Evolutionary conservation across 2,888 invertebrate genomes (phyloP).

Genomic region (Camptogramma bilineatum): DNA sequence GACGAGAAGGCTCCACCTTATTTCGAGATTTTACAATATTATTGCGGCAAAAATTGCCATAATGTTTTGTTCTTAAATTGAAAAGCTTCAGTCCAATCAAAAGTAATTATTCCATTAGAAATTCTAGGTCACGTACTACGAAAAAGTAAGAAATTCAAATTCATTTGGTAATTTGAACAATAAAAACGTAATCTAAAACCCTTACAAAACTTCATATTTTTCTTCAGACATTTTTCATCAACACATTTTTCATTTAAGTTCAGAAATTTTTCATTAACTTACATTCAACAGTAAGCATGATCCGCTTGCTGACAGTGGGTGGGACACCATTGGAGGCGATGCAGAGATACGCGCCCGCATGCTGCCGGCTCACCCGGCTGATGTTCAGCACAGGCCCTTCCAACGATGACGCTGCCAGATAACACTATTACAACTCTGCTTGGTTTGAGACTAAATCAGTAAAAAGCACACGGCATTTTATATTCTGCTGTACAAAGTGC

Average conservation of each 20-base stretch:
- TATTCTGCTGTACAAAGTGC: background rate
- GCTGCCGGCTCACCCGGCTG: conserved; percentile 89
- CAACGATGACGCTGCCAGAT: conserved; percentile 84
- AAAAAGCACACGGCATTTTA: background rate
- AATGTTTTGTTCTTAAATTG: background rate
- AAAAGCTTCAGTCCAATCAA: background rate
- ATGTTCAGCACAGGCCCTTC: conserved; percentile 89
- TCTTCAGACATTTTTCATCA: background rate
- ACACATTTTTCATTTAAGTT: background rate
- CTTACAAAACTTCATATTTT: background rate
- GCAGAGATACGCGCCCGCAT: conserved; percentile 93
- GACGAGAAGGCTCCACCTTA: background rate
- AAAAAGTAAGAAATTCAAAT: too few relatives aligned
- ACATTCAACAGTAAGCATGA: conserved; percentile 94
- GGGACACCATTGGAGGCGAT: conserved; percentile 94
- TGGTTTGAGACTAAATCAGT: background rate
- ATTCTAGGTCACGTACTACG: background rate
- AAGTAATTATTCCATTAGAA: too few relatives aligned
- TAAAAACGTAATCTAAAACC: background rate
- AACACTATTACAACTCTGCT: conserved; percentile 26
- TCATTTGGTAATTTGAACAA: background rate
- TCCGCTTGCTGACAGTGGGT: conserved; percentile 95
- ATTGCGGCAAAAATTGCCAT: too few relatives aligned
- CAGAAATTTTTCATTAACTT: conserved; percentile 63
- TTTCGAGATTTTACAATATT: background rate